Evolutionary conservation across 2,888 invertebrate genomes (phyloP), one percentile per base, ranked within the genome.

Genomic region (Megaustenia siamemsis): DNA sequence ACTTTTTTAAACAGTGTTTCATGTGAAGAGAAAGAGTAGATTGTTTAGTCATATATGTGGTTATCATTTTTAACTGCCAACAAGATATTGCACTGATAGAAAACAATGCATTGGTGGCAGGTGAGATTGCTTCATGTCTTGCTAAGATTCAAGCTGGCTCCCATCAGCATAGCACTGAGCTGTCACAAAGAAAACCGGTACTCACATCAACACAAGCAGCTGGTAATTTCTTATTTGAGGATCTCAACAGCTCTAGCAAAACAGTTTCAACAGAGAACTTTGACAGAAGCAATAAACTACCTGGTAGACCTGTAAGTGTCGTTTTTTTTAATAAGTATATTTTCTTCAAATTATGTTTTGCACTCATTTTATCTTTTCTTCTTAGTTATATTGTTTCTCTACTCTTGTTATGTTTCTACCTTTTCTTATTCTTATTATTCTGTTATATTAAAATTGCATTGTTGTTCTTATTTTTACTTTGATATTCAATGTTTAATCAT

Each of bases 61-160:
- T n/a, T 56, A n/a, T 21, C 21, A 45, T 78, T 49, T 79, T 82
- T 81, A 49, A 78, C 79, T 0, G 0, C 12, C 1, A 3, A 15
- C 35, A 78, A 92, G 92, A 99, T 95, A 96, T 98, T 90, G 97
- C 97, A 45, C 95, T 99, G 85, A 96, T 99, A 91, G 96, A 97
- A 95, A 98, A 99, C 94, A 99, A 99, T 94, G 99, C 98, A 1
- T 85, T 45, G 24, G 90, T 93, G 28, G 94, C 93, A 6, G 90
- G 92, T 79, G 88, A 91, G 81, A 93, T 94, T 82, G 93, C 94
- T 18, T 87, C 88, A 8, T 90, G 91, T 79, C 87, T 93, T 68
- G 82, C 88, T 18, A 86, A 87, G 35, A 43, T 89, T 40, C 18
- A 38, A 56, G 45, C 21, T 15, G 24, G 69, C 49, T 69, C 38